Evolutionary conservation across 2,113 vertebrate genomes (phyloP), one percentile per base, ranked within the genome.

Genomic region (Ornithorhynchus anatinus): DNA sequence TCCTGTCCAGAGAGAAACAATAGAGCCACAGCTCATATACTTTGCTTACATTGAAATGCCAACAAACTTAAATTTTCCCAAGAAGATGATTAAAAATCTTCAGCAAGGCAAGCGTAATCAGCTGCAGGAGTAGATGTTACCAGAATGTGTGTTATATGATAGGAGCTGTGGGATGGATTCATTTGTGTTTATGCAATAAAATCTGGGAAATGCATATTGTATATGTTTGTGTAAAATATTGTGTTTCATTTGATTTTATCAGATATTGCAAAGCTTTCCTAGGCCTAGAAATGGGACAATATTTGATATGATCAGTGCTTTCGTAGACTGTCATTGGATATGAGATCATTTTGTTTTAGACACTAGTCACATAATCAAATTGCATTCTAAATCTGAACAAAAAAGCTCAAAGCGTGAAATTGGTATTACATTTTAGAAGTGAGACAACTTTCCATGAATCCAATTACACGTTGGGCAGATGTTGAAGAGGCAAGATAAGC

Each of bases 231-330:
- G 14, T 52, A 47, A 54, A 47, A 2, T 36, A n/a, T n/a, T 61
- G 4, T 59, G 19, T 61, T 87, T 75, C 25, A 43, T 59, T 44
- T 74, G 5, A 54, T 61, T 82, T 78, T 69, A 37, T 1, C 5
- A 67, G 48, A 27, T 61, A 60, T 48, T 16, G 39, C 2, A 40
- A 72, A 39, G 1, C 64, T 78, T 78, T 77, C 59, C 2, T 16
- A 82, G 59, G 9, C 25, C 44, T 67, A 64, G 83, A 38, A 71
- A 72, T 39, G 13, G 47, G 23, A n/a, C 19, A 35, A 25, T 0
- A 36, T 64, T 82, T 73, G 5, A 36, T 80, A 80, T 32, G 36
- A 75, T 37, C 2, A 19, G 10, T 68, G 8, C 48, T 85, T 84
- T 68, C 25, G 7, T 7, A 63, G 5, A n/a, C 53, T 62, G 12